These are phyloP conservation scores for Ashinkailepas kermadecensis DNA, from an alignment of 2,888 invertebrate species.

Conservation along the genomic window DNA sequence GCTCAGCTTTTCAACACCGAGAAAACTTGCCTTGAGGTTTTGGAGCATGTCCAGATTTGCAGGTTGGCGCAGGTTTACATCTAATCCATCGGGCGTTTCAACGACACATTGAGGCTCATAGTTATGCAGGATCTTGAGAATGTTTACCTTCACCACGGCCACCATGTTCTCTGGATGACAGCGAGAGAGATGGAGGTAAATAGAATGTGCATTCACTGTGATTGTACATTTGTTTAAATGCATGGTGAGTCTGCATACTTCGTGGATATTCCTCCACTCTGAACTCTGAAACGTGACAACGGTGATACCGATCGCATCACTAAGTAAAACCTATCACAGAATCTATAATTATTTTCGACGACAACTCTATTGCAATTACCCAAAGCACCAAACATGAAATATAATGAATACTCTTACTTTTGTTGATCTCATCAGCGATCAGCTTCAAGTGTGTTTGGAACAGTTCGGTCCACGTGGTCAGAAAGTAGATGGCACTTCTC, in stretches of 20 bases:
- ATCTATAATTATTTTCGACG: no score
- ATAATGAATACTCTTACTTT: neutral
- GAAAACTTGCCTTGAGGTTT: neutral
- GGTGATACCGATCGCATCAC: no score
- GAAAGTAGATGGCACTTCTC: neutral
- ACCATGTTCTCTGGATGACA: neutral
- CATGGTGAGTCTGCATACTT: no score
- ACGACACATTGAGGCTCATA: neutral
- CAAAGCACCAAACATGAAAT: no score
- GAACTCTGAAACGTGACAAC: no score
- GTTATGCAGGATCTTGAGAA: neutral
- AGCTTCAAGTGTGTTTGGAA: neutral
- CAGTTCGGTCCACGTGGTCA: neutral
- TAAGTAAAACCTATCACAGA: no score
- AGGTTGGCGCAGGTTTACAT: neutral
- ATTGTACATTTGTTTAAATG: no score
- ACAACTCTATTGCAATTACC: no score
- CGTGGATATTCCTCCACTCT: no score
- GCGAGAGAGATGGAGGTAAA: no score
- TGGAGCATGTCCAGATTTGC: neutral
- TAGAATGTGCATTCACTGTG: no score
- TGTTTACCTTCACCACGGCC: neutral
- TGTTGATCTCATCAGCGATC: neutral
- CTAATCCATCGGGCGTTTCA: neutral
- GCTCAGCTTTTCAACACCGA: no score